phyloP scores from a whole-genome alignment of 2,888 invertebrate species.

The Sceliomorpha sp. region DNA sequence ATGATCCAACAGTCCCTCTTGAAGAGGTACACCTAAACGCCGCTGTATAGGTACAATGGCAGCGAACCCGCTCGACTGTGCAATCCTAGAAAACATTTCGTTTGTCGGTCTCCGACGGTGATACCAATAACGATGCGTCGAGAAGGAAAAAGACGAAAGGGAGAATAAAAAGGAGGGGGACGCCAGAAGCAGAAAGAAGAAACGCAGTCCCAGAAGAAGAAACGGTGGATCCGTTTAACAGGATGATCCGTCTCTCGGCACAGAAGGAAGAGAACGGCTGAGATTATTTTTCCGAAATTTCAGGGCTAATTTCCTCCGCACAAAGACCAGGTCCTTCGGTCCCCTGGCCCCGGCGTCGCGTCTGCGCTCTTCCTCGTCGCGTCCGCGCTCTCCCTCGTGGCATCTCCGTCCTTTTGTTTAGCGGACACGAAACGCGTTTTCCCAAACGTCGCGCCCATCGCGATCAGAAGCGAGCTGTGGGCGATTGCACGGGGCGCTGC shows the following conservation, averaged over 20 bases:
- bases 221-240: conserved; percentile 76
- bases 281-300: conserved; percentile 75
- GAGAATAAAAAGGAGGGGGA: conserved; percentile 40
- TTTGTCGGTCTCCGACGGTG: conserved; percentile 64
- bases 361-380: conserved; percentile 24
- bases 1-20: conserved; percentile 58
- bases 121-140: conserved; percentile 64
- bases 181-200: conserved; percentile 47
- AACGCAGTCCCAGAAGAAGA: conserved; percentile 30
- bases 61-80: conserved; percentile 63
- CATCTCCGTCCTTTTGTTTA: conserved; percentile 20
- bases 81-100: conserved; percentile 76
- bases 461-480: conserved; percentile 32
- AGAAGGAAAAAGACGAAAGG: conserved; percentile 31
- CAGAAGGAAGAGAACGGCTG: conserved; percentile 41
- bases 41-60: conserved; percentile 68
- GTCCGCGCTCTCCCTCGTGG: conserved; percentile 21
- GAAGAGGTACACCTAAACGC: too few species aligned
- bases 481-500: conserved; percentile 18
- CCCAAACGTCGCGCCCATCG: conserved; percentile 45
- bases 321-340: conserved; percentile 61
- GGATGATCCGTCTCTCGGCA: conserved; percentile 72
- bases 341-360: conserved; percentile 24
- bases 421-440: conserved; percentile 25
- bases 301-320: conserved; percentile 78